Conservation (phyloP, 1,140 invertebrate species). For the Nephila pilipes region DNA sequence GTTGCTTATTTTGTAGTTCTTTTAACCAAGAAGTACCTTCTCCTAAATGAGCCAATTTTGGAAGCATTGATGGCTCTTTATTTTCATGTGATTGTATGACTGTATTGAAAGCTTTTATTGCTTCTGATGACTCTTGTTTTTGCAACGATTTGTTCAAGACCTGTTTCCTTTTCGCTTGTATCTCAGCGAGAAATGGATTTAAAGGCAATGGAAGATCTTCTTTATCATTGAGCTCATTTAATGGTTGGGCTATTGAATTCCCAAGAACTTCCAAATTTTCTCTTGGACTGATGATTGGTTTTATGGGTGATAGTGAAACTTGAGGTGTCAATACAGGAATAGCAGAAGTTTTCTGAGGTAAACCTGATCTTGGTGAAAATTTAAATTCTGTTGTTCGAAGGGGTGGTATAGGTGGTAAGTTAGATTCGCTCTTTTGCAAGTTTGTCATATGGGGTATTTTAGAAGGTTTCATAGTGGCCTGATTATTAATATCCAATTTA, state of each 20-base stretch:
- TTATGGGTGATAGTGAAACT: slow-evolving; percentile 55
- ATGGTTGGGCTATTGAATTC: not conserved
- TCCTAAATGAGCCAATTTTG: slow-evolving; percentile 46
- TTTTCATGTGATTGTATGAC: not conserved
- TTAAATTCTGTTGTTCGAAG: slow-evolving; percentile 29
- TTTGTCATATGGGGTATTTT: slow-evolving; percentile 73
- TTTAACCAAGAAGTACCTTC: slow-evolving; percentile 72
- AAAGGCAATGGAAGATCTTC: slow-evolving; percentile 57
- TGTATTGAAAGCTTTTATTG: not conserved
- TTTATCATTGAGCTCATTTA: not conserved
- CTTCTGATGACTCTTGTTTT: slow-evolving; percentile 19
- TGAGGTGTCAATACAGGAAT: slow-evolving; percentile 69
- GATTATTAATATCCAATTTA: slow-evolving; percentile 52
- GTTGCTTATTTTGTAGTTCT: slow-evolving; percentile 69
- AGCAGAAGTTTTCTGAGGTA: slow-evolving; percentile 38
- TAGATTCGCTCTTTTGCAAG: slow-evolving; percentile 52
- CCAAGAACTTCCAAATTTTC: not conserved
- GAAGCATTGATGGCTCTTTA: slow-evolving; percentile 61
- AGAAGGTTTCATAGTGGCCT: slow-evolving; percentile 42
- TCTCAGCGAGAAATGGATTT: slow-evolving; percentile 71
- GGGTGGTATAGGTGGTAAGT: slow-evolving; percentile 63
- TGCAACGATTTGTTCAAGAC: slow-evolving; percentile 50
- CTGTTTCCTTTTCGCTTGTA: slow-evolving; percentile 73
- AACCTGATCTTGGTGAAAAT: not conserved
- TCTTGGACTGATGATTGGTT: not conserved